These are phyloP conservation scores for Holothuria glaberrima DNA, from an alignment of 35 echinoderm and acorn worm genomes.

Conservation along the genomic window DNA sequence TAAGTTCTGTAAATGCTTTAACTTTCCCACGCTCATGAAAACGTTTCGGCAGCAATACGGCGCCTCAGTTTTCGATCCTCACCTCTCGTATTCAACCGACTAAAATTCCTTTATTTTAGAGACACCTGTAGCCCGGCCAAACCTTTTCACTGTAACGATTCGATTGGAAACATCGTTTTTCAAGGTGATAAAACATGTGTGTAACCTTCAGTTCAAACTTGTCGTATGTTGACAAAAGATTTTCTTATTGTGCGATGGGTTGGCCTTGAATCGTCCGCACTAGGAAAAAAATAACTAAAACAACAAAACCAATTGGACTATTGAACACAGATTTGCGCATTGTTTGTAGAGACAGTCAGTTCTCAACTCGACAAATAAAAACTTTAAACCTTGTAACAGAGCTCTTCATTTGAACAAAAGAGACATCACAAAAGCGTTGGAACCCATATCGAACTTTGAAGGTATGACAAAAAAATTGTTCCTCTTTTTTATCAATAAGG, in stretches of 20 bases:
- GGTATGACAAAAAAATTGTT: constrained; percentile 13
- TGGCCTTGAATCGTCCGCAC: constrained; percentile 37
- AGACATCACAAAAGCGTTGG: constrained; percentile 1
- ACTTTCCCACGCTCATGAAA: constrained; percentile 55
- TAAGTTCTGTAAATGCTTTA: constrained; percentile 60
- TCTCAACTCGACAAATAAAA: constrained; percentile 37
- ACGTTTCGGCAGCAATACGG: constrained; percentile 56
- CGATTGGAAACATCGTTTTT: constrained; percentile 52
- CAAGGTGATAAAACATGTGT: constrained; percentile 65
- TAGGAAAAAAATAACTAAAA: neutral
- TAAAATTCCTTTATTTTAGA: constrained; percentile 36
- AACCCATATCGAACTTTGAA: constrained; percentile 17
- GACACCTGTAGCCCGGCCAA: constrained; percentile 35
- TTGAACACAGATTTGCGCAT: constrained; percentile 25
- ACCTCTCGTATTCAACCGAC: constrained; percentile 6
- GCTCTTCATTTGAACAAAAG: neutral
- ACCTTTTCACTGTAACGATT: constrained; percentile 53
- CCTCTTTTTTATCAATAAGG: constrained; percentile 31
- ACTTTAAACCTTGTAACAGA: constrained; percentile 35
- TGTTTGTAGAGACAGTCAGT: constrained; percentile 45
- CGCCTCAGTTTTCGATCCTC: constrained; percentile 47
- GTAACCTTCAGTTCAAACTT: constrained; percentile 40
- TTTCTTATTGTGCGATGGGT: neutral
- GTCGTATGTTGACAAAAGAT: constrained; percentile 52
- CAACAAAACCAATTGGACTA: neutral